Conservation (phyloP, 2,113 vertebrate species). For the Rousettus leschenaultii region DNA sequence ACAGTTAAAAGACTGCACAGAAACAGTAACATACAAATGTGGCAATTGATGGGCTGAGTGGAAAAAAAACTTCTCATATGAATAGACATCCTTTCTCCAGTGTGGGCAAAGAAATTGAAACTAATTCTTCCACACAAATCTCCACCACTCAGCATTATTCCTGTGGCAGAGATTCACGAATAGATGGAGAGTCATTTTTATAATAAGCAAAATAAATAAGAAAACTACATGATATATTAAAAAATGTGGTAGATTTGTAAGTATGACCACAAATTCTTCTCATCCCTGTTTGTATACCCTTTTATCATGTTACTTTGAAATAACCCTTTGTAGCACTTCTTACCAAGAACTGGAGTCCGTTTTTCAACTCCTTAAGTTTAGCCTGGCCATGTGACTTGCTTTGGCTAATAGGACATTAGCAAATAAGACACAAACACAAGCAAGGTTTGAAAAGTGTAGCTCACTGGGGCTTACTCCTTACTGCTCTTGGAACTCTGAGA, state of each 20-base stretch:
- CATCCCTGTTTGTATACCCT: not conserved
- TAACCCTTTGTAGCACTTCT: not conserved
- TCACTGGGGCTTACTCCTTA: not conserved
- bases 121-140: not conserved
- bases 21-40: slow-evolving; percentile 11
- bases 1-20: slow-evolving; percentile 40
- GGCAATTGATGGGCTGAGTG: not conserved
- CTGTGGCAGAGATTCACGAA: not conserved
- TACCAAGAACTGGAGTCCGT: not conserved
- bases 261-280: not conserved
- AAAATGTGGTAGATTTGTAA: not conserved
- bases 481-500: not conserved
- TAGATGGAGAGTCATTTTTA: not conserved
- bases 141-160: not conserved
- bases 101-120: slow-evolving; percentile 4
- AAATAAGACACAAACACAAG: not conserved
- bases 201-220: not conserved
- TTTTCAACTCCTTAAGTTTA: not conserved
- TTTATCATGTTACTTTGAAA: not conserved
- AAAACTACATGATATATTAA: not conserved
- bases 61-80: slow-evolving; percentile 19
- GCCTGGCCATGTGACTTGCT: not conserved
- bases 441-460: not conserved
- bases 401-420: not conserved
- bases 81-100: not conserved